phyloP scores from a whole-genome alignment of 2,797 vertebrate species.

The Prionace glauca region DNA sequence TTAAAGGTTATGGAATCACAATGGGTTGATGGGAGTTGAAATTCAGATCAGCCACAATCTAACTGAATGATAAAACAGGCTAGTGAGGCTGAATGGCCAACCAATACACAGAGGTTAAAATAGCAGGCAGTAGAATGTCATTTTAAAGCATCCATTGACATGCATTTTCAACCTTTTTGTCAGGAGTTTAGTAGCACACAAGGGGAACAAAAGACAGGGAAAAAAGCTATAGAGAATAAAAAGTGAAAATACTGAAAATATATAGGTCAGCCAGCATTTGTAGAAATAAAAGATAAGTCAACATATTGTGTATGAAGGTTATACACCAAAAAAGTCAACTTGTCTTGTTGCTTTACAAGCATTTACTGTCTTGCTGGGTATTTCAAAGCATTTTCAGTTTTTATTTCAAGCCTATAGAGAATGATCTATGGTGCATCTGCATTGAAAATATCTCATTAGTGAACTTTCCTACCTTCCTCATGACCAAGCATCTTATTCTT shows the following conservation, averaged over 20 bases:
- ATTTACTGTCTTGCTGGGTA: background rate
- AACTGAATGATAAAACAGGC: background rate
- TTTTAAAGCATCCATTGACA: background rate
- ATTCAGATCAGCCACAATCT: background rate
- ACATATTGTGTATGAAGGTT: background rate
- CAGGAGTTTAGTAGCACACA: background rate
- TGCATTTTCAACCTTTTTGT: background rate
- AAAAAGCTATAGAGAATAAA: background rate
- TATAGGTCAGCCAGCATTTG: background rate
- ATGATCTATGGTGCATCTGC: background rate
- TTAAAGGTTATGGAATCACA: background rate
- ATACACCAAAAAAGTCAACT: background rate
- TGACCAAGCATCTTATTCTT: constrained; percentile 97
- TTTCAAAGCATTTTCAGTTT: background rate
- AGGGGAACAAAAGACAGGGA: background rate
- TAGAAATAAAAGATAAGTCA: constrained; percentile 1
- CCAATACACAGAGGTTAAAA: background rate
- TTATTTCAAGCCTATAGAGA: background rate
- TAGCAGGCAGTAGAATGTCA: background rate
- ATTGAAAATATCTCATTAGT: background rate
- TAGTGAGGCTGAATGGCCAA: background rate
- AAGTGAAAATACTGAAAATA: background rate
- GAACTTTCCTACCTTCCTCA: constrained; percentile 74
- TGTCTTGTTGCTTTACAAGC: background rate
- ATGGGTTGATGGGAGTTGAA: background rate